Evolutionary conservation across 2,113 vertebrate species (phyloP).

Genomic region (Mormoops blainvillei): DNA sequence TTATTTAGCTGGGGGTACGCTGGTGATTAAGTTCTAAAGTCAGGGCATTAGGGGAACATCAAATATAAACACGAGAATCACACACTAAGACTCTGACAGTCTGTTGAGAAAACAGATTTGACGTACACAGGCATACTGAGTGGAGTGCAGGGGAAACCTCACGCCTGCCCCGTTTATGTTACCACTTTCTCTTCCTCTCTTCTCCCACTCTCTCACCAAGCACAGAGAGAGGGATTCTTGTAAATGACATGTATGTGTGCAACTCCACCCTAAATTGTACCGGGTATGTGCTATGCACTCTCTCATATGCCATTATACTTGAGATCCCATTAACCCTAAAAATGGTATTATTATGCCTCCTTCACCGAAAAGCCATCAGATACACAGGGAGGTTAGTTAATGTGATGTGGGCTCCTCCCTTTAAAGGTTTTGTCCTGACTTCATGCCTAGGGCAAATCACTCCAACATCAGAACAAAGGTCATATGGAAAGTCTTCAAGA

Average conservation of each 20-base stretch:
- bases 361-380: not conserved
- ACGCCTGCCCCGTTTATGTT: not conserved
- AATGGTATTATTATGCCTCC: not conserved
- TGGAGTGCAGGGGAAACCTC: not conserved
- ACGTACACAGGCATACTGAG: not conserved
- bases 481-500: too few species aligned
- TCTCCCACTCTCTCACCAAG: not conserved
- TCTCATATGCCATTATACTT: not conserved
- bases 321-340: not conserved
- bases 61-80: not conserved
- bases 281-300: not conserved
- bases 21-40: not conserved
- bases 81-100: not conserved
- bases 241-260: not conserved
- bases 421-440: not conserved
- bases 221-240: not conserved
- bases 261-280: not conserved
- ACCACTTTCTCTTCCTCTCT: not conserved
- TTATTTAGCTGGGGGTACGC: not conserved
- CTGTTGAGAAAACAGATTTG: not conserved
- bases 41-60: not conserved
- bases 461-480: not conserved
- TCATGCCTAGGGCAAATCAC: not conserved
- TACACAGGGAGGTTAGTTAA: not conserved
- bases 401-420: not conserved